Base-by-base conservation (phyloP, 2,888 invertebrate species). In the Dusona sp. region DNA sequence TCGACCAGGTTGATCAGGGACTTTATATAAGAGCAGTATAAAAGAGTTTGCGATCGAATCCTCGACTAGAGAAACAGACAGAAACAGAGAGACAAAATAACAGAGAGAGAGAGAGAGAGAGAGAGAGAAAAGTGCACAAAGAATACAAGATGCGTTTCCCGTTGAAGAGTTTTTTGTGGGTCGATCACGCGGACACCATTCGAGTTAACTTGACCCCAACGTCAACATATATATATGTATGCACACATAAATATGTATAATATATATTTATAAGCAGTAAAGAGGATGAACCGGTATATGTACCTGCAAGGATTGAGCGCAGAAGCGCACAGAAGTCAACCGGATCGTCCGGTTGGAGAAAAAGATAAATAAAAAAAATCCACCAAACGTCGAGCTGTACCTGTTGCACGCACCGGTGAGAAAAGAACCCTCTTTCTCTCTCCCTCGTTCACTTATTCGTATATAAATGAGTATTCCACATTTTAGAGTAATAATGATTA, bases 321-420 rank as follows among this genome's bases (percentile, higher is more conserved):
- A 70, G 74, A 68, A 68, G 84, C 85, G 65, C 79, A 82, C 74
- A 61, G 85, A 36, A 72, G 79, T 70, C 79, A 77, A 86, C 79
- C 83, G 86, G 80, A 86, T 86, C 75, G 75, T 77, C 75, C 65
- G 38, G 73, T 67, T 57, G 70, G 29, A 42, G 29, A 54, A 77
- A 45, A 67, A 83, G 19, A 57, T 74, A 48, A 25, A 64, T 19
- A 51, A 36, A 75, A 68, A 83, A 73, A 57, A 80, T 64, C 11
- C 19, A 75, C 84, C 70, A 77, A 83, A 84, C 67, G 74, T 81
- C 74, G 72, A 79, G 67, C 68, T 79, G 79, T 75, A 77, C 84
- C 68, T 80, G 84, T 80, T 77, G 75, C 77, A 42, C 72, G 67
- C 45, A 54, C 42, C 83, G 72, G 70, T 80, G 77, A 80, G 80